Percentiles rank a stretch among this genome's conserved stretches.
Evolutionary conservation across 2,113 vertebrate genomes (phyloP).

Genomic region (Anolis sagrei): DNA sequence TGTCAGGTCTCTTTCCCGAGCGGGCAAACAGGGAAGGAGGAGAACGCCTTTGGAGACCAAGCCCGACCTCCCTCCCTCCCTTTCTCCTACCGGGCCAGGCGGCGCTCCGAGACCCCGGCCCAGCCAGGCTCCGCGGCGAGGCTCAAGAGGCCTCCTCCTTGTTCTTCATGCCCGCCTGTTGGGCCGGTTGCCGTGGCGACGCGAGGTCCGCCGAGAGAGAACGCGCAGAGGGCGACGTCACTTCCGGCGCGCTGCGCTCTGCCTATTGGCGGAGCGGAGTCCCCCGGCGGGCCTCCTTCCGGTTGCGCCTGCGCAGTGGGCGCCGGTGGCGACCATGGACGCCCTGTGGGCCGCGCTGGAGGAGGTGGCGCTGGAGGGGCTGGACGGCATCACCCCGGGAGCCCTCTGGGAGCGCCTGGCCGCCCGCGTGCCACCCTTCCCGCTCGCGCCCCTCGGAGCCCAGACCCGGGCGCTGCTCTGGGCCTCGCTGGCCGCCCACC

Average conservation of each 20-base stretch:
- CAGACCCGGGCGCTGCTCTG: slow-evolving; percentile 86
- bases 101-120: background rate
- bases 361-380: slow-evolving; percentile 92
- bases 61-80: too few species aligned
- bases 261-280: too few species aligned
- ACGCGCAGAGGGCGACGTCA: background rate
- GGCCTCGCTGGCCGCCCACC: slow-evolving; percentile 79
- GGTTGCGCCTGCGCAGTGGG: background rate
- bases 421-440: slow-evolving; percentile 81
- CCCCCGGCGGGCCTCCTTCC: too few species aligned
- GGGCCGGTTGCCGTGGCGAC: slow-evolving; percentile 65
- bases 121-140: background rate
- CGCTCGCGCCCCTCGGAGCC: slow-evolving; percentile 81
- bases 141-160: background rate
- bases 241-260: slow-evolving; percentile 39
- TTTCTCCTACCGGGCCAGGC: background rate
- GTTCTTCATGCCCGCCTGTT: background rate
- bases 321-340: slow-evolving; percentile 77
- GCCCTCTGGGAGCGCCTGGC: slow-evolving; percentile 87
- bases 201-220: accelerated
- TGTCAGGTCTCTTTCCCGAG: too few species aligned
- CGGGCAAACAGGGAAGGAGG: too few species aligned
- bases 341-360: slow-evolving; percentile 80
- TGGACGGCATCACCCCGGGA: slow-evolving; percentile 86
- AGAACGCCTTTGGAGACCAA: too few species aligned